Evolutionary conservation across 2,888 invertebrate genomes (phyloP).

Genomic region (Furcula furcula): DNA sequence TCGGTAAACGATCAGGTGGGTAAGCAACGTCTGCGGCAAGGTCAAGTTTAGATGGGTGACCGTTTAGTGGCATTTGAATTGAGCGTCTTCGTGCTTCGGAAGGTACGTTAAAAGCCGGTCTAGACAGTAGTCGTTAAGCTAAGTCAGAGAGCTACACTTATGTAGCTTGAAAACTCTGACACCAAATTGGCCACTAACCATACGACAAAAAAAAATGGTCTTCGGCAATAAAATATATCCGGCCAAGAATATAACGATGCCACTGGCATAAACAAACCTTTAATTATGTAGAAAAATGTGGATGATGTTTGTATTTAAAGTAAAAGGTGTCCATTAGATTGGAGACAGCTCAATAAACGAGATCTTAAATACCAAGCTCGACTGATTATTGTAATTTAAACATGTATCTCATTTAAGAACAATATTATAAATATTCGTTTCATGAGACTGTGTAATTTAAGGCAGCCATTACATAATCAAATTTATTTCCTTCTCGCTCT

Average conservation of each 20-base stretch:
- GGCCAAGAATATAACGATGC: neutral
- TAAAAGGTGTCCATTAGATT: slow-evolving; percentile 13
- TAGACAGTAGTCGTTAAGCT: no score
- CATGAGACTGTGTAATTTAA: slow-evolving; percentile 70
- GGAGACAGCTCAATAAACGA: slow-evolving; percentile 58
- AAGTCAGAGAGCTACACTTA: no score
- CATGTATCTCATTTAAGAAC: slow-evolving; percentile 72
- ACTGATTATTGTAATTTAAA: slow-evolving; percentile 66
- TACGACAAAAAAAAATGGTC: no score
- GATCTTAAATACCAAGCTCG: slow-evolving; percentile 60
- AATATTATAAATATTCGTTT: slow-evolving; percentile 66
- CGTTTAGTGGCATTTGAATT: no score
- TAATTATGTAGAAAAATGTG: neutral
- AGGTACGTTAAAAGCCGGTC: no score
- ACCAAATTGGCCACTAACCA: no score
- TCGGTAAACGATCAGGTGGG: no score
- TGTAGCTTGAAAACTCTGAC: no score
- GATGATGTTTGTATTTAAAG: neutral
- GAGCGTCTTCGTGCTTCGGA: no score
- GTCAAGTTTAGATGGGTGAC: no score
- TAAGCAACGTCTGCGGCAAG: no score
- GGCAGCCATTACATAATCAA: slow-evolving; percentile 64
- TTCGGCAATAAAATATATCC: neutral
- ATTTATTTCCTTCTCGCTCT: slow-evolving; percentile 22
- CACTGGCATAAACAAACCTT: slow-evolving; percentile 3